These are phyloP conservation scores for Sisyra terminalis DNA, from an alignment of 2,888 invertebrate genomes.

Conservation along the genomic window DNA sequence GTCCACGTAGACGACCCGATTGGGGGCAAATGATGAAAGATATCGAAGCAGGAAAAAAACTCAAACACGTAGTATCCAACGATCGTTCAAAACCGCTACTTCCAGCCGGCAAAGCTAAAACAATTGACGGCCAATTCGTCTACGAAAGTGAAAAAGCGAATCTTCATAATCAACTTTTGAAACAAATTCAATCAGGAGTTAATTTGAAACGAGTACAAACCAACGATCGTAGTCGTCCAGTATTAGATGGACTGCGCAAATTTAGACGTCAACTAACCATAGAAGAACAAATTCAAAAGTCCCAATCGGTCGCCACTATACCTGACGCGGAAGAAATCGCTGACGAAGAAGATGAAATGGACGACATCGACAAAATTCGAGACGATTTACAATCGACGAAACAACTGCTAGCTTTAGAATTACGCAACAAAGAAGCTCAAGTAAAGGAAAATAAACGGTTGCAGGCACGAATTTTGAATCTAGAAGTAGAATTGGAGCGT, in stretches of 20 bases:
- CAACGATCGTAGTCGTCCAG: conserved; percentile 76
- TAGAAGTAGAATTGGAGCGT: conserved; percentile 67
- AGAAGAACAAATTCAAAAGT: conserved; percentile 76
- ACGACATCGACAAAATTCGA: conserved; percentile 78
- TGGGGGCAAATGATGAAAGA: conserved; percentile 87
- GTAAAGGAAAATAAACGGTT: conserved; percentile 66
- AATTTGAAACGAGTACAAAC: conserved; percentile 58
- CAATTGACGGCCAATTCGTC: conserved; percentile 58
- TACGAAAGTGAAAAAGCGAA: conserved; percentile 75
- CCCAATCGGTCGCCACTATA: conserved; percentile 48
- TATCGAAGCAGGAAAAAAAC: conserved; percentile 62
- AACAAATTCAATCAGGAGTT: conserved; percentile 62
- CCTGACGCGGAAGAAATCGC: conserved; percentile 19
- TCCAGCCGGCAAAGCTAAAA: conserved; percentile 36
- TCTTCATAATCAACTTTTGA: conserved; percentile 62
- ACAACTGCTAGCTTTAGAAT: conserved; percentile 73
- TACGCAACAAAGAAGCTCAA: conserved; percentile 69
- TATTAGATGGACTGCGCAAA: conserved; percentile 67
- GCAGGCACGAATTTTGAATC: conserved; percentile 56
- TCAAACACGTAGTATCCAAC: conserved; percentile 72
- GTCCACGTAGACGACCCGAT: conserved; percentile 69
- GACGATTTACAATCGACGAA: conserved; percentile 86
- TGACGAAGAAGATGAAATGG: conserved; percentile 68
- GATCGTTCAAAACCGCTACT: conserved; percentile 48
- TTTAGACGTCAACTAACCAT: conserved; percentile 81